Conservation (phyloP, 2,888 invertebrate genomes). For the Agapostemon virescens region DNA sequence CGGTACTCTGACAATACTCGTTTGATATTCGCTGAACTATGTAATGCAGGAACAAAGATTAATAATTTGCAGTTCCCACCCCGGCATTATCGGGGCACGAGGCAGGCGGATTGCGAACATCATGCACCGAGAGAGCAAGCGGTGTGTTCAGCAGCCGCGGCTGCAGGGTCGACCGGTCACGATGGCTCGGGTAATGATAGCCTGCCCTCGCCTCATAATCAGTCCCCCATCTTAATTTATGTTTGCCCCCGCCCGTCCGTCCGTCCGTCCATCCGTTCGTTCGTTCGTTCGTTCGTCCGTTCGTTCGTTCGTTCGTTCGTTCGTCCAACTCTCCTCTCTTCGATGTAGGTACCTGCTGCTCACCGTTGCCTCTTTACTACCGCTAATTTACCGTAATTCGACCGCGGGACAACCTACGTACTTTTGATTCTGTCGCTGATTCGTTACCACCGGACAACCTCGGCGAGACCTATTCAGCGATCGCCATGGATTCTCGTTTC, state of each 20-base stretch:
- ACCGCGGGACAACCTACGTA: constrained; percentile 65
- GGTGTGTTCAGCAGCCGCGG: constrained; percentile 73
- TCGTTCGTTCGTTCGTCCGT: constrained; percentile 64
- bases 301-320: constrained; percentile 65
- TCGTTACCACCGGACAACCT: constrained; percentile 57
- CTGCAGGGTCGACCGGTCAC: constrained; percentile 79
- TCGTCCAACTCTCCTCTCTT: constrained; percentile 63
- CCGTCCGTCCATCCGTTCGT: constrained; percentile 55
- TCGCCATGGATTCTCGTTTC: constrained; percentile 51
- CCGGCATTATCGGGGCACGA: constrained; percentile 76
- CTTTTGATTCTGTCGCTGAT: constrained; percentile 68
- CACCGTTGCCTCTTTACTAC: constrained; percentile 73
- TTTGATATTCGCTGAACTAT: constrained; percentile 74
- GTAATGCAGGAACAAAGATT: constrained; percentile 74
- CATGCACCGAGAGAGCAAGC: constrained; percentile 59
- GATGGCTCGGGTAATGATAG: constrained; percentile 79
- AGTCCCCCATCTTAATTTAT: constrained; percentile 80
- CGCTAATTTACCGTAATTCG: constrained; percentile 78
- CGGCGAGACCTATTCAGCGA: constrained; percentile 40
- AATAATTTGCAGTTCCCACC: constrained; percentile 79
- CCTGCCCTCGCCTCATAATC: constrained; percentile 79
- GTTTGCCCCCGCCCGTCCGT: constrained; percentile 78
- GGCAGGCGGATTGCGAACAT: constrained; percentile 72
- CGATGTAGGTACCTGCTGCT: constrained; percentile 76
- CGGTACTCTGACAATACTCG: constrained; percentile 70